Conservation (phyloP, 2,888 invertebrate species). For the Drosophila prostipennis region DNA sequence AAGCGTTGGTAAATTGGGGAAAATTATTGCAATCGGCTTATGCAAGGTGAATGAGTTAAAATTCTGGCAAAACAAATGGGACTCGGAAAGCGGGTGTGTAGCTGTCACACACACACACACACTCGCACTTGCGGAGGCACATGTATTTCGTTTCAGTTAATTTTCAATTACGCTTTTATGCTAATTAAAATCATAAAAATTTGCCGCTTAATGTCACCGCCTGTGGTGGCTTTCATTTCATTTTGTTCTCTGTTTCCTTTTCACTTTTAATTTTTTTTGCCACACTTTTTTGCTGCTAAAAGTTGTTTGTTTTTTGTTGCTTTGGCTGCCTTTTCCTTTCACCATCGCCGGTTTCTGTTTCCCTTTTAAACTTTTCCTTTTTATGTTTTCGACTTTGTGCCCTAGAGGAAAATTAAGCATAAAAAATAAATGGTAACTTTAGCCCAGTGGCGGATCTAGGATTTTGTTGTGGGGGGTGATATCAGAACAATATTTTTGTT, state of each 20-base stretch:
- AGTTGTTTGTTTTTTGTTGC: constrained; percentile 37
- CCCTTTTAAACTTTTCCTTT: constrained; percentile 48
- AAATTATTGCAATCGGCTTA: constrained; percentile 43
- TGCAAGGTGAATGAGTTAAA: constrained; percentile 33
- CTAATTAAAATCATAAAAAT: constrained; percentile 71
- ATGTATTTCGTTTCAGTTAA: constrained; percentile 60
- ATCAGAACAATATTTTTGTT: too few relatives aligned
- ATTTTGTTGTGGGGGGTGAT: too few relatives aligned
- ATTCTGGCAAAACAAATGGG: constrained; percentile 21
- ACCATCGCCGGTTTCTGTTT: constrained; percentile 32
- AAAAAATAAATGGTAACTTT: constrained; percentile 41
- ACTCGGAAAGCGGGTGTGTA: neutral
- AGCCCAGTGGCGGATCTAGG: too few relatives aligned
- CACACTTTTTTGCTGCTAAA: constrained; percentile 33
- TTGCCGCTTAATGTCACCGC: constrained; percentile 48
- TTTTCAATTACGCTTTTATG: constrained; percentile 76
- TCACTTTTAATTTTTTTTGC: constrained; percentile 11
- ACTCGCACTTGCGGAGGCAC: constrained; percentile 16
- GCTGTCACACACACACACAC: constrained; percentile 20
- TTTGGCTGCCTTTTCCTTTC: constrained; percentile 44
- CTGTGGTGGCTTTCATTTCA: constrained; percentile 38
- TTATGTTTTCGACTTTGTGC: constrained; percentile 34
- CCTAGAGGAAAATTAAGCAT: constrained; percentile 32
- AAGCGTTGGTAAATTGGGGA: constrained; percentile 30
- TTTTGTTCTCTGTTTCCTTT: constrained; percentile 37